Base-by-base conservation (phyloP, 2,113 vertebrate genomes). In the Apodemus speciosus region DNA sequence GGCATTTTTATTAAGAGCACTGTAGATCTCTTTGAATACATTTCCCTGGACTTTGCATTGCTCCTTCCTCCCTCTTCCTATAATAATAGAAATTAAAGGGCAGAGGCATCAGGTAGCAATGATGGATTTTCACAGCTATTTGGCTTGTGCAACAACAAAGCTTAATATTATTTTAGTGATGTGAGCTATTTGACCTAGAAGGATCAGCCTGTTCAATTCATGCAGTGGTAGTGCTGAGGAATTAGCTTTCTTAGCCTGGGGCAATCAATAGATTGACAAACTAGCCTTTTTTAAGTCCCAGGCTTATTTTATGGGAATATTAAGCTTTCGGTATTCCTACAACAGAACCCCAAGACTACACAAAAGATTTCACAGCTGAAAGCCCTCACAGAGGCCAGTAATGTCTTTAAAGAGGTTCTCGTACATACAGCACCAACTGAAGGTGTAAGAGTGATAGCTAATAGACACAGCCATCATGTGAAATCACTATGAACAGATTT, bases 201-300 rank as follows among this genome's bases (percentile, higher is more conserved):
- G 76, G 76, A 94, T 89, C 94, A 43, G 85, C 81, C 88, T 95
- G 89, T 88, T 97, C 94, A 81, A 95, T 96, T 75, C 75, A 35
- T 46, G 56, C 93, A 88, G 72, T 83, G 51, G 79, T 76, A 79
- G 76, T 79, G 64, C 90, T 87, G 35, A 91, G 84, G 95, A 95
- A 96, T 93, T 95, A 96, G 95, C 91, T 95, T 92, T 71, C 95
- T 88, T 97, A 89, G 95, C 95, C 95, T 62, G 35, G 60, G 94
- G 94, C 92, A 94, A 96, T 97, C 91, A 92, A 97, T 90, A 96
- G 95, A 96, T 96, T 96, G 95, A 97, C 93, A 97, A 97, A 97
- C 96, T 96, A 95, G 89, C 58, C 96, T 71, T 69, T 71, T 96
- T 96, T 81, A 97, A 95, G 91, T 92, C 96, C 62, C 93, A 95